Evolutionary conservation across 2,113 vertebrate species (phyloP).

Genomic region (Megaceryle torquata): DNA sequence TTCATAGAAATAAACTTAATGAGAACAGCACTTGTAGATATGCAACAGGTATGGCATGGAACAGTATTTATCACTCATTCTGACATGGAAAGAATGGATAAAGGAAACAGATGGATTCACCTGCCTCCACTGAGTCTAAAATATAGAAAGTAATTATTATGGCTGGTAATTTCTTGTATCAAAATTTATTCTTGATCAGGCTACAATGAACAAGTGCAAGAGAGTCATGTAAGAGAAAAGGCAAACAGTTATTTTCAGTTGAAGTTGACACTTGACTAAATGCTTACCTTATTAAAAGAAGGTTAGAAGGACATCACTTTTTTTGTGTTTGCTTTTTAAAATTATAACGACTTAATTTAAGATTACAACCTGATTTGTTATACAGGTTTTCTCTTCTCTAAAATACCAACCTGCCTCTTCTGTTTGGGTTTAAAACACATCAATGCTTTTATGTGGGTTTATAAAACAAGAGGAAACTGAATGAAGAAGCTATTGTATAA

Average conservation of each 20-base stretch:
- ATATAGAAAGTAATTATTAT: not conserved
- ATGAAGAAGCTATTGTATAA: not conserved
- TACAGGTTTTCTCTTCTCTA: not conserved
- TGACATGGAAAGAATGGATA: not conserved
- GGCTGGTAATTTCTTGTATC: not conserved
- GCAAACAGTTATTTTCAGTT: not conserved
- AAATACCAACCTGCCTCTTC: not conserved
- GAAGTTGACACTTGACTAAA: not conserved
- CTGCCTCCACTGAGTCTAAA: not conserved
- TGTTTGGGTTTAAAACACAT: not conserved
- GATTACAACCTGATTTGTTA: not conserved
- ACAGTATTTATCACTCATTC: not conserved
- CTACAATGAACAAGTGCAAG: not conserved
- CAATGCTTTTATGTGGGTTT: not conserved
- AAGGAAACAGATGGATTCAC: not conserved
- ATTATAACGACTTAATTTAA: not conserved
- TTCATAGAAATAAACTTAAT: not conserved
- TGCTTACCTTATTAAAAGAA: not conserved
- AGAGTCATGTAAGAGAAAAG: not conserved
- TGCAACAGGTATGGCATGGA: not conserved
- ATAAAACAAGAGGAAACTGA: not conserved
- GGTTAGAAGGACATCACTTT: not conserved
- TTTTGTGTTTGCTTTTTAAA: not conserved
- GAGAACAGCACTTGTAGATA: not conserved
- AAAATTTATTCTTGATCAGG: not conserved